Conservation (phyloP, 2,113 vertebrate genomes). For the Riparia riparia region DNA sequence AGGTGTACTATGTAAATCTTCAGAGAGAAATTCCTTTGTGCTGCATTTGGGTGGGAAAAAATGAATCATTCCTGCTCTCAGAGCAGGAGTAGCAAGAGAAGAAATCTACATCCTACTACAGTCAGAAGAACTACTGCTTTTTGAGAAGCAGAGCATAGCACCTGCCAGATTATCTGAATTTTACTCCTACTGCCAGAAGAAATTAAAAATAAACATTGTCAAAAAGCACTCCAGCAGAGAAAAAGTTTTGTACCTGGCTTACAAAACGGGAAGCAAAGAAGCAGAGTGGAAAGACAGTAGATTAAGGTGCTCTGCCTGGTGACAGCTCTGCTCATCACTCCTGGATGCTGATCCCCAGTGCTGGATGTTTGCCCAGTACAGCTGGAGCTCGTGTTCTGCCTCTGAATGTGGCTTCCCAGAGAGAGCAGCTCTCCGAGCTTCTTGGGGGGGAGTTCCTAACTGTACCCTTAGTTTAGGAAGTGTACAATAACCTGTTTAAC, state of each 20-base stretch:
- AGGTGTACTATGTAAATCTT: neutral
- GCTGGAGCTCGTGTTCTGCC: neutral
- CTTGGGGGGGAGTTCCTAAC: neutral
- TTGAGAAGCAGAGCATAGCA: neutral
- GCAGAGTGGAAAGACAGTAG: neutral
- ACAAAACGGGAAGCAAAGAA: neutral
- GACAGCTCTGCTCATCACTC: neutral
- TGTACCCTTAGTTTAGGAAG: neutral
- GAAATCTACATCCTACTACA: neutral
- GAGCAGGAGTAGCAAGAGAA: neutral
- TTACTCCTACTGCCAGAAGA: neutral
- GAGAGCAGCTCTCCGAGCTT: neutral
- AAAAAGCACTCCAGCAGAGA: neutral
- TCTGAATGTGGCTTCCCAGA: neutral
- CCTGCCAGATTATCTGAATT: neutral
- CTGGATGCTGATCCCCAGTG: neutral
- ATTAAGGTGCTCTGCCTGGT: conserved; percentile 7
- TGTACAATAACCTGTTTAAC: neutral
- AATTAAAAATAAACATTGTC: conserved; percentile 31
- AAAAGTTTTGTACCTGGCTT: conserved; percentile 30
- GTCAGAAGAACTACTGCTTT: neutral
- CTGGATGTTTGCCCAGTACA: neutral
- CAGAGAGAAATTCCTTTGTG: neutral
- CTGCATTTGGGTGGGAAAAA: neutral
- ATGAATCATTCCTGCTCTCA: neutral